phyloP scores from a whole-genome alignment of 1,140 invertebrate genomes.

The Hypothenemus hampei region DNA sequence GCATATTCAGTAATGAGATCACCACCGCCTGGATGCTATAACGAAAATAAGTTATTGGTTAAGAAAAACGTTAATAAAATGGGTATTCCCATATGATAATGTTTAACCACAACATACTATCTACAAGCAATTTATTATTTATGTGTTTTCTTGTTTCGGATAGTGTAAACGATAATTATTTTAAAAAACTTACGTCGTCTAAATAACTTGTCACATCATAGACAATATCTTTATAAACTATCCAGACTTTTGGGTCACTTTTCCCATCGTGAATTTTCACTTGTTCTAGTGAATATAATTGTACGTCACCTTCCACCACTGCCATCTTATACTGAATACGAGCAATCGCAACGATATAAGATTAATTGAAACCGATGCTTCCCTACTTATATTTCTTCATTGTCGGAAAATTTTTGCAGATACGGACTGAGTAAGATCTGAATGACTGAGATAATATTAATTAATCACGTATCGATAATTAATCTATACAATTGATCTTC shows the following conservation, averaged over 20 bases:
- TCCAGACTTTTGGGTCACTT: conserved; percentile 51
- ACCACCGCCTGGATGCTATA: conserved; percentile 61
- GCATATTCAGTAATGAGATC: conserved; percentile 58
- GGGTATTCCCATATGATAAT: too few species aligned
- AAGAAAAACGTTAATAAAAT: not conserved
- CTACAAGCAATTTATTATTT: not conserved
- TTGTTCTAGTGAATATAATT: too few species aligned
- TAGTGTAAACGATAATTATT: not conserved
- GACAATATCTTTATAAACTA: conserved; percentile 58
- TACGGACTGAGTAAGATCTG: too few species aligned
- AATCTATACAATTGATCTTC: too few species aligned
- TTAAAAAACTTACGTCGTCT: conserved; percentile 45
- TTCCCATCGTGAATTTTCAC: conserved; percentile 54
- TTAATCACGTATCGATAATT: too few species aligned
- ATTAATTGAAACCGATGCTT: too few species aligned
- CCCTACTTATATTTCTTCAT: too few species aligned
- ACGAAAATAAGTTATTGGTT: not conserved
- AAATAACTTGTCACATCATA: conserved; percentile 63
- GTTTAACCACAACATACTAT: not conserved
- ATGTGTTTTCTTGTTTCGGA: not conserved
- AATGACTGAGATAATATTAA: too few species aligned
- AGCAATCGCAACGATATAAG: too few species aligned
- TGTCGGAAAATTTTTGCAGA: too few species aligned
- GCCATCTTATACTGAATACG: too few species aligned
- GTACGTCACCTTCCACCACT: too few species aligned